Base-by-base conservation (phyloP, 1,140 invertebrate species). In the Megalonaias nervosa region DNA sequence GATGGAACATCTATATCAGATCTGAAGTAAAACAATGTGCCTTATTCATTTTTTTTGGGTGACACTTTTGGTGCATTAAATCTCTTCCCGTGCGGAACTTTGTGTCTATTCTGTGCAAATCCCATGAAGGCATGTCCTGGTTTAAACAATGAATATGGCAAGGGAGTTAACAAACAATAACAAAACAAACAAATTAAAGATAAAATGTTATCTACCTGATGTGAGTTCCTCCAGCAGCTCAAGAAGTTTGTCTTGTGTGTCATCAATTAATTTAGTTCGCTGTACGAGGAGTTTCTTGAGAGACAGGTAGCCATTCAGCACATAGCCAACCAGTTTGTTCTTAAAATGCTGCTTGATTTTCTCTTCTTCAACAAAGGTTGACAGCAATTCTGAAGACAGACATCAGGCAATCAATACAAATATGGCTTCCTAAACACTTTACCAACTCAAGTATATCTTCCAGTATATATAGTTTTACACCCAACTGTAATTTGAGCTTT, bases 191-290 rank as follows among this genome's bases (percentile, higher is more conserved):
- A 62, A 71, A 65, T 69, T 70, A 17, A 66, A 9, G 11, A 55
- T 38, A 48, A 71, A 57, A 17, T 2, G 16, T n/a, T n/a, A 13
- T 11, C 55, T n/a, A 95, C 95, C 96, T 57, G 95, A 96, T 1
- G 98, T 99, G 94, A 99, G 97, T 89, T 98, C 97, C 91, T 99
- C 98, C 6, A 99, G 91, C 75, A 99, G 92, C 88, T 98, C 97
- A 0, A 99, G 91, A 16, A 99, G 91, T 87, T 97, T 98, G 88
- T 99, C 97, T 91, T 99, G 97, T 2, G 98, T 98, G 89, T 99
- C 97, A 90, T 99, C 97, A 64, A 99, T 97, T 38, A 98, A 92
- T 75, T 98, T 94, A 0, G 98, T 99, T 74, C 98, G 92, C 90
- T 99, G 97, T 67, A 99, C 96, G 17, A 99, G 96, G 11, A 99